phyloP scores from a whole-genome alignment of 1,140 invertebrate genomes.

The Listronotus bonariensis region DNA sequence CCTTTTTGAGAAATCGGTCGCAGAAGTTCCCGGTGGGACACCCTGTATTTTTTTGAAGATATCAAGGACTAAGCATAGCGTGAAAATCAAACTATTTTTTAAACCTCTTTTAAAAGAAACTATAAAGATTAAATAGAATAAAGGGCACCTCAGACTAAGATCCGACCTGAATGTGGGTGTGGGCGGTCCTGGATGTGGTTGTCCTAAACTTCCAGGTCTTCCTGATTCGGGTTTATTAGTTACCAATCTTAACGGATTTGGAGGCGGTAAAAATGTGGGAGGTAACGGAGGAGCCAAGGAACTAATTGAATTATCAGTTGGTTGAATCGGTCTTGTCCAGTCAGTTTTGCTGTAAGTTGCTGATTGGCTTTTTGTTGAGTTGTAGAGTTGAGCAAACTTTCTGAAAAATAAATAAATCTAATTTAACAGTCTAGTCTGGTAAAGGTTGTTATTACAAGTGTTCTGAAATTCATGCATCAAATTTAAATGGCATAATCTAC shows the following conservation, averaged over 20 bases:
- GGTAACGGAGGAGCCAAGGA: slow-evolving; percentile 60
- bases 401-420: slow-evolving; percentile 31
- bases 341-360: slow-evolving; percentile 47
- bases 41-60: too few species aligned
- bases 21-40: too few species aligned
- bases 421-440: too few species aligned
- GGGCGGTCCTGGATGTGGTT: slow-evolving; percentile 69
- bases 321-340: slow-evolving; percentile 50
- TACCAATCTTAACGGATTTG: slow-evolving; percentile 68
- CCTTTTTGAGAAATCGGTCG: too few species aligned
- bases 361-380: slow-evolving; percentile 53
- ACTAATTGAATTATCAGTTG: slow-evolving; percentile 52
- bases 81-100: background rate
- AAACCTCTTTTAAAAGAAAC: too few species aligned
- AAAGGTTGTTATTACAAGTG: too few species aligned
- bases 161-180: slow-evolving; percentile 84
- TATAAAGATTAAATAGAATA: slow-evolving; percentile 22
- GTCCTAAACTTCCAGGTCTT: slow-evolving; percentile 55
- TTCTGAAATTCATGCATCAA: too few species aligned
- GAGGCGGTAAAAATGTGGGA: slow-evolving; percentile 73
- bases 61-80: too few species aligned
- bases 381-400: slow-evolving; percentile 50
- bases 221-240: slow-evolving; percentile 62
- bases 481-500: too few species aligned
- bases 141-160: slow-evolving; percentile 65